Evolutionary conservation across 2,888 invertebrate genomes (phyloP).

Genomic region (Chymomyza fuscimana): DNA sequence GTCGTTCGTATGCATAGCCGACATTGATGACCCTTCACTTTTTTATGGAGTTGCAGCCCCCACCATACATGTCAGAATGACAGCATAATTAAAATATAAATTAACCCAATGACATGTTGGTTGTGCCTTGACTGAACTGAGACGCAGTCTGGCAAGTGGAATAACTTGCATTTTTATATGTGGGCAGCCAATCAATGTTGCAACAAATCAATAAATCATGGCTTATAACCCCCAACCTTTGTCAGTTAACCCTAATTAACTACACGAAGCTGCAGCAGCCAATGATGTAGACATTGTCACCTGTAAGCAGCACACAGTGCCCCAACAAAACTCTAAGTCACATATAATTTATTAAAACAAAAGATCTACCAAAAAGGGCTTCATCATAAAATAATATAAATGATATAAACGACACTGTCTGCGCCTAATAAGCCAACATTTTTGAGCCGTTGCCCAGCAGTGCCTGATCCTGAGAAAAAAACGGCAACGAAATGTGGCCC

Average conservation of each 20-base stretch:
- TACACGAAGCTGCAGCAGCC: constrained; percentile 12
- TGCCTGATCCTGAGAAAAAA: constrained; percentile 46
- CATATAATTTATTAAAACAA: constrained; percentile 56
- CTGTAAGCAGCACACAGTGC: constrained; percentile 40
- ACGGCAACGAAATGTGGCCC: constrained; percentile 28
- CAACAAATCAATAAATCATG: constrained; percentile 66
- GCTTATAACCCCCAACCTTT: constrained; percentile 16
- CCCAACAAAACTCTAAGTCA: constrained; percentile 36
- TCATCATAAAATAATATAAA: constrained; percentile 72
- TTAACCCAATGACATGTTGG: not conserved
- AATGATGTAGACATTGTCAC: constrained; percentile 50
- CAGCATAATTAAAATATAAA: constrained; percentile 2
- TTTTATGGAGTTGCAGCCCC: not conserved
- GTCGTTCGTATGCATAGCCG: not conserved
- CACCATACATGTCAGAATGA: not conserved
- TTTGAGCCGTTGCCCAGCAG: constrained; percentile 52
- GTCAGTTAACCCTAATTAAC: constrained; percentile 61
- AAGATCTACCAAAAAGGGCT: constrained; percentile 17
- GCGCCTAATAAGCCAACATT: constrained; percentile 61
- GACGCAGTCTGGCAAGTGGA: not conserved
- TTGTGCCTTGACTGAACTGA: not conserved
- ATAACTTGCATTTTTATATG: constrained; percentile 44
- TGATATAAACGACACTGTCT: constrained; percentile 74
- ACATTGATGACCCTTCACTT: not conserved
- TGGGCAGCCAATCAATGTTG: constrained; percentile 18